Conservation (phyloP, 1,140 invertebrate species). For the Bombyx mori region ASM3026992v2 NC_085125.1:13071501-13072000, state of each 20-base stretch:
- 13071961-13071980: conserved; percentile 99
- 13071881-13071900: conserved; percentile 99
- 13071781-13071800: background rate
- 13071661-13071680: too few relatives aligned
- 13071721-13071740: too few relatives aligned
- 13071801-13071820: conserved; percentile 77
- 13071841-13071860: conserved; percentile 99
- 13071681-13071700: too few relatives aligned
- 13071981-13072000: conserved; percentile 98
- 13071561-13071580: background rate
- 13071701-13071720: too few relatives aligned
- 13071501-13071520: too few relatives aligned
- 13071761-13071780: background rate
- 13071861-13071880: conserved; percentile 99
- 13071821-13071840: conserved; percentile 95
- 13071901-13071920: conserved; percentile 96
- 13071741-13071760: background rate
- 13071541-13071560: too few relatives aligned
- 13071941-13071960: conserved; percentile 99
- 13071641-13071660: background rate
- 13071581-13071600: background rate
- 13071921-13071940: conserved; percentile 98
- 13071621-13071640: background rate
- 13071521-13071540: too few relatives aligned
- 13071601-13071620: background rate